phyloP scores from a whole-genome alignment of 2,113 vertebrate genomes.

The Henicopernis longicauda region DNA sequence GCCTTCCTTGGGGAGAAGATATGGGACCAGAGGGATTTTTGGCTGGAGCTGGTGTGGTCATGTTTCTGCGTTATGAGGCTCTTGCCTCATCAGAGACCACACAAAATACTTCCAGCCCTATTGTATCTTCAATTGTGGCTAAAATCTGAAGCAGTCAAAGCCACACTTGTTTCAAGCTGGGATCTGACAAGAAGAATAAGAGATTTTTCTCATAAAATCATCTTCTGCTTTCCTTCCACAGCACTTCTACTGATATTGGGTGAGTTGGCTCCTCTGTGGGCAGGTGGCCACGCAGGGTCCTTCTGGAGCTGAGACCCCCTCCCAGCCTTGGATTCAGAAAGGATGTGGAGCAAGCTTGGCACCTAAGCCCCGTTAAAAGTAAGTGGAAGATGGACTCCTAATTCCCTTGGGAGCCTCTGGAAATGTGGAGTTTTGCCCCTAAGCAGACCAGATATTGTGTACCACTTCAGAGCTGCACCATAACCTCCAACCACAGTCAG shows the following conservation, averaged over 20 bases:
- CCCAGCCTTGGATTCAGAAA: neutral
- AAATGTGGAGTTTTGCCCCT: neutral
- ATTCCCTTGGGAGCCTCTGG: neutral
- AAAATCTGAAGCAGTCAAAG: neutral
- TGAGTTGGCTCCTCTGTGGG: neutral
- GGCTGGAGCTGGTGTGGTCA: neutral
- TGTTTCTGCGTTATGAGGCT: neutral
- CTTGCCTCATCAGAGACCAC: neutral
- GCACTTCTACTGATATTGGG: accelerated
- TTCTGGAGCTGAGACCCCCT: neutral
- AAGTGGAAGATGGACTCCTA: neutral
- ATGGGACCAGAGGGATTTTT: neutral
- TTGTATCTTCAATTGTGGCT: neutral
- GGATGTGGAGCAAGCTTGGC: neutral
- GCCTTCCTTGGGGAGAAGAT: neutral
- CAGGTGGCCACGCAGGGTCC: accelerated
- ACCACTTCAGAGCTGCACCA: neutral
- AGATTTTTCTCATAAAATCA: neutral
- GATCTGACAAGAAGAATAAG: neutral
- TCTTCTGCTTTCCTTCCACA: neutral
- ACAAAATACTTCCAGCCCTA: neutral
- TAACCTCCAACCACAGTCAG: neutral
- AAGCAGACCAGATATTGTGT: neutral
- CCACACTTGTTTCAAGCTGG: neutral
- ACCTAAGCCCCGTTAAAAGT: neutral